These are phyloP conservation scores for Neoscelio sp. DNA, from an alignment of 2,888 invertebrate genomes.

Conservation along the genomic window DNA sequence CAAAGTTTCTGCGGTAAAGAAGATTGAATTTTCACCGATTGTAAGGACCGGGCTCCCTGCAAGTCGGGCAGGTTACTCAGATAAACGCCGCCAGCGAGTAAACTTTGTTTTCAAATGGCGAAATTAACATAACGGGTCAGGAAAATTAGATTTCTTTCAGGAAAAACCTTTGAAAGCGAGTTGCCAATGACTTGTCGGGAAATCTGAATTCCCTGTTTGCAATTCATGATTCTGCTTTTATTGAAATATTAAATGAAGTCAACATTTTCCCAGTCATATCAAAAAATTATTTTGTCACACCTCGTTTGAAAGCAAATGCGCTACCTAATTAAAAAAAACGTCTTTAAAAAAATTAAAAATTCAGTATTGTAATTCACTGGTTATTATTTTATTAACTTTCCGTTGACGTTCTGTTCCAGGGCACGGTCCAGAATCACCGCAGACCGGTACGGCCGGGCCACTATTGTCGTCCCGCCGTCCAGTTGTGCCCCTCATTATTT, in stretches of 20 bases:
- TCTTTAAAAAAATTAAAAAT: too few species aligned
- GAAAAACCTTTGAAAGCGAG: slow-evolving; percentile 31
- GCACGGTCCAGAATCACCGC: too few species aligned
- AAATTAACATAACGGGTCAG: slow-evolving; percentile 70
- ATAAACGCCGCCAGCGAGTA: slow-evolving; percentile 65
- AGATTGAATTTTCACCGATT: slow-evolving; percentile 70
- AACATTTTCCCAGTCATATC: too few species aligned
- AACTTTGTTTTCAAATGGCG: slow-evolving; percentile 69
- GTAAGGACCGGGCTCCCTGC: slow-evolving; percentile 39
- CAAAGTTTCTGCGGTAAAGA: slow-evolving; percentile 68
- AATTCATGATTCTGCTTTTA: slow-evolving; percentile 45
- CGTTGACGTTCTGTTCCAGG: too few species aligned
- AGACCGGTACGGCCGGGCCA: too few species aligned
- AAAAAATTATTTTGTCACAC: too few species aligned
- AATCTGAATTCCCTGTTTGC: slow-evolving; percentile 39
- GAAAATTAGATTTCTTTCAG: slow-evolving; percentile 53
- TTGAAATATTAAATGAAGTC: slow-evolving; percentile 41
- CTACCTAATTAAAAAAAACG: too few species aligned
- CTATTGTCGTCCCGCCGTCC: too few species aligned
- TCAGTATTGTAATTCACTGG: too few species aligned
- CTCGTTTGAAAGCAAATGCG: too few species aligned
- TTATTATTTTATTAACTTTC: too few species aligned
- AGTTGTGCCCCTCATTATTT: too few species aligned
- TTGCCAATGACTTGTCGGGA: slow-evolving; percentile 25
- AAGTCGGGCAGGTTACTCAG: slow-evolving; percentile 65